phyloP scores from a whole-genome alignment of 2,888 invertebrate species.

The Gastrophysa polygoni region DNA sequence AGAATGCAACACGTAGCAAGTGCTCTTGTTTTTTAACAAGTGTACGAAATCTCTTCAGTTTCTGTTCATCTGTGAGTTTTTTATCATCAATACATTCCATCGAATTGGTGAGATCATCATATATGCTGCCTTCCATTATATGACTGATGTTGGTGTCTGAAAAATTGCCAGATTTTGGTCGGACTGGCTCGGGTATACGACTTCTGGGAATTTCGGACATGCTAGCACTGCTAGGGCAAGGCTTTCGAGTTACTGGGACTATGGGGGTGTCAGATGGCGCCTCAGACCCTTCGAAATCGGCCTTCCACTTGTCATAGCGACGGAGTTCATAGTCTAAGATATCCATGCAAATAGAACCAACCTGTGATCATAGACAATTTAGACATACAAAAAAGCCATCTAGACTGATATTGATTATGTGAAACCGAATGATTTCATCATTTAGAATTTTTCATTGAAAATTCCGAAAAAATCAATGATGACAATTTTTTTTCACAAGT shows the following conservation, averaged over 20 bases:
- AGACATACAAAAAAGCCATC: too few species aligned
- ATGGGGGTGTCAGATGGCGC: constrained; percentile 56
- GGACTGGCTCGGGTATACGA: constrained; percentile 74
- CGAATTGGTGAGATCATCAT: constrained; percentile 62
- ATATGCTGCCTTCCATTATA: constrained; percentile 61
- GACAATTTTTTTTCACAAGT: too few species aligned
- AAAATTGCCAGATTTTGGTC: constrained; percentile 78
- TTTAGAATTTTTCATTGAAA: too few species aligned
- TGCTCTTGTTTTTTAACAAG: constrained; percentile 94
- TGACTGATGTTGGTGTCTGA: constrained; percentile 62
- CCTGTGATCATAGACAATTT: constrained; percentile 61
- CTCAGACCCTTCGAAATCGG: constrained; percentile 67
- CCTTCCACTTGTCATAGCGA: constrained; percentile 92
- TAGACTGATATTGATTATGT: too few species aligned
- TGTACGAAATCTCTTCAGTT: constrained; percentile 79
- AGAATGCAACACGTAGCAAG: constrained; percentile 87
- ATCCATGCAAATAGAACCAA: constrained; percentile 96
- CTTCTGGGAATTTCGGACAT: constrained; percentile 66
- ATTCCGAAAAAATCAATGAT: too few species aligned
- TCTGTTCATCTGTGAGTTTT: constrained; percentile 54
- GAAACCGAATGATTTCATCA: too few species aligned
- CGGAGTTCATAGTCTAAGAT: constrained; percentile 94
- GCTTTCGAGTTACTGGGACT: constrained; percentile 52
- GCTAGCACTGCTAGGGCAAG: constrained; percentile 55
- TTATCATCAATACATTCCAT: constrained; percentile 57